Percentiles rank a stretch among this genome's conserved stretches.
These are phyloP conservation scores for Sebastes matsubarae DNA, from an alignment of 2,797 vertebrate species.

Conservation along the genomic window DNA sequence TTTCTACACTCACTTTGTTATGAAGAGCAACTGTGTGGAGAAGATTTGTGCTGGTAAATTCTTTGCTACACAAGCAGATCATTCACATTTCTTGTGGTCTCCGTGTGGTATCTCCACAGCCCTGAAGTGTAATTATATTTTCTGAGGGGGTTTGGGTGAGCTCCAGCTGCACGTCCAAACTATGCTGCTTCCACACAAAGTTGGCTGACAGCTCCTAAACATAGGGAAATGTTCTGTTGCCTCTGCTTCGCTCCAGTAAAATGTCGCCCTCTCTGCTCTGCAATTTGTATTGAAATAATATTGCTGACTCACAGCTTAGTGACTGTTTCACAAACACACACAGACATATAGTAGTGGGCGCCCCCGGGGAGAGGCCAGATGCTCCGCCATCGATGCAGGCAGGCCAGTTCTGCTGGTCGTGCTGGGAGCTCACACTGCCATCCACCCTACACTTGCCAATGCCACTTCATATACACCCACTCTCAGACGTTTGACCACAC, in stretches of 20 bases:
- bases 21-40: neutral
- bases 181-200: neutral
- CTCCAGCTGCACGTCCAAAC: conserved; percentile 3
- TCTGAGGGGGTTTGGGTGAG: neutral
- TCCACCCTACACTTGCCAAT: conserved; percentile 15
- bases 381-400: conserved; percentile 14
- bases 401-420: conserved; percentile 3
- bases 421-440: conserved; percentile 33
- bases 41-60: neutral
- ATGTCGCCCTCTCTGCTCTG: neutral
- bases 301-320: conserved; percentile 28
- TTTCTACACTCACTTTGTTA: neutral
- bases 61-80: neutral
- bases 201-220: neutral
- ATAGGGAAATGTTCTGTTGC: neutral
- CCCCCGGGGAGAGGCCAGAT: conserved; percentile 48
- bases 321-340: conserved; percentile 9
- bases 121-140: conserved; percentile 9
- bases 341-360: neutral
- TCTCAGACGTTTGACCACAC: neutral
- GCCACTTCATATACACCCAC: conserved; percentile 31
- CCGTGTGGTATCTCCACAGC: neutral
- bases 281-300: conserved; percentile 7
- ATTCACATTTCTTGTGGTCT: neutral
- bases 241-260: neutral